Evolutionary conservation across 2,888 invertebrate species (phyloP).

Genomic region (Eristalis intricaria): DNA sequence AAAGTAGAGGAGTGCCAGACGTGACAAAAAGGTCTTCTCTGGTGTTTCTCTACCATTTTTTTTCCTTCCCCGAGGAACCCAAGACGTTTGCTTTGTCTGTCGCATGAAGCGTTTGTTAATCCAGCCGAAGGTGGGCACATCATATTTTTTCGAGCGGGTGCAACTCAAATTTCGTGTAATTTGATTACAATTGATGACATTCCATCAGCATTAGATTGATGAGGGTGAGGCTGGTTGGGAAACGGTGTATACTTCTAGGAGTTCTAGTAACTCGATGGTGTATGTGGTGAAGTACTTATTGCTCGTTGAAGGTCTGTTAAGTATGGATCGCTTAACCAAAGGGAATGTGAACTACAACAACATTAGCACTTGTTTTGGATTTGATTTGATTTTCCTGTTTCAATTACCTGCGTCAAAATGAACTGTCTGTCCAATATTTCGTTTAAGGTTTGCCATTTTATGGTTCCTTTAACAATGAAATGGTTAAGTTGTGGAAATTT

Average conservation of each 20-base stretch:
- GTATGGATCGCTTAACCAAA: too few relatives aligned
- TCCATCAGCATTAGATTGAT: neutral
- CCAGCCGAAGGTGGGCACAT: neutral
- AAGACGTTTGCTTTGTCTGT: slow-evolving; percentile 16
- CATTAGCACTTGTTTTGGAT: too few relatives aligned
- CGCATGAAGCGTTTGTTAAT: slow-evolving; percentile 6
- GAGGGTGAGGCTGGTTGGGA: neutral
- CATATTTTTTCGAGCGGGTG: neutral
- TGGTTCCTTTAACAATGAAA: too few relatives aligned
- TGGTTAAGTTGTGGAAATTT: too few relatives aligned
- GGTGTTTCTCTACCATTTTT: neutral
- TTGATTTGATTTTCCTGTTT: too few relatives aligned
- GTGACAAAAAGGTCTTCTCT: neutral
- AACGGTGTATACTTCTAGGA: neutral
- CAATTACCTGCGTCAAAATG: too few relatives aligned
- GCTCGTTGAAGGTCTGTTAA: too few relatives aligned
- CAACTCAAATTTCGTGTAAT: slow-evolving; percentile 20
- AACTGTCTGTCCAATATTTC: too few relatives aligned
- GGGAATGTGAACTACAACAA: too few relatives aligned
- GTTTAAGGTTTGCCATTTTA: too few relatives aligned
- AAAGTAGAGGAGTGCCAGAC: slow-evolving; percentile 1
- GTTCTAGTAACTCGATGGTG: neutral
- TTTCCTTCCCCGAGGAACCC: neutral
- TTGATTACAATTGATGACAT: slow-evolving; percentile 16
- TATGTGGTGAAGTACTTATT: too few relatives aligned